phyloP scores from a whole-genome alignment of 1,140 invertebrate genomes.

The Cydia strobilella region DNA sequence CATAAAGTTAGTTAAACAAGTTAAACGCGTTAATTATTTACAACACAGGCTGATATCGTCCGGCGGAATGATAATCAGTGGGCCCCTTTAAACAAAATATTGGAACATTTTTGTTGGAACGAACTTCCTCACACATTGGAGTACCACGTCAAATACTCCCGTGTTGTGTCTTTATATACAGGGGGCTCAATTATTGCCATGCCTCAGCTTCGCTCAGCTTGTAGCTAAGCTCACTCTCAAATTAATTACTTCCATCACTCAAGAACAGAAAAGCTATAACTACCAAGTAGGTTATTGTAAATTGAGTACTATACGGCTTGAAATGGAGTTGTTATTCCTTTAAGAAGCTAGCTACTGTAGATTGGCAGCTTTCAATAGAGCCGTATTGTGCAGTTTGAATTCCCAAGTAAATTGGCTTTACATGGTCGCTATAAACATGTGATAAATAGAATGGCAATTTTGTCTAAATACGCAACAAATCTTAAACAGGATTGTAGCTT shows the following conservation, averaged over 20 bases:
- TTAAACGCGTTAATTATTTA: no score
- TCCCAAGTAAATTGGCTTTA: not conserved
- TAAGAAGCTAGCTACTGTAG: not conserved
- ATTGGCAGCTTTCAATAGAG: not conserved
- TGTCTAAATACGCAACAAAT: not conserved
- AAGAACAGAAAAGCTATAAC: not conserved
- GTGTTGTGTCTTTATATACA: not conserved
- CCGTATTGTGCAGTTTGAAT: slow-evolving; percentile 11
- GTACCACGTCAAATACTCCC: not conserved
- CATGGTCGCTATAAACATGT: not conserved
- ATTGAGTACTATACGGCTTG: not conserved
- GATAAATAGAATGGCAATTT: not conserved
- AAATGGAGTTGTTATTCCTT: not conserved
- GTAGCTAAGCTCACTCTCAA: not conserved
- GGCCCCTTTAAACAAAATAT: no score
- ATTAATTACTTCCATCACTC: not conserved
- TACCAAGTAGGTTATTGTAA: not conserved
- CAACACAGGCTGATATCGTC: no score
- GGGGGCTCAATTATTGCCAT: slow-evolving; percentile 4
- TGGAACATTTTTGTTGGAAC: not conserved
- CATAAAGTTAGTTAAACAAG: no score
- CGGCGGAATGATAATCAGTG: no score
- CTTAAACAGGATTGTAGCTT: not conserved
- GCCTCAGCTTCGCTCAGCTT: not conserved
- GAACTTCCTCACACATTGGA: not conserved